phyloP scores from a whole-genome alignment of 2,797 vertebrate species.

The Bryconaethiops microstoma region DNA sequence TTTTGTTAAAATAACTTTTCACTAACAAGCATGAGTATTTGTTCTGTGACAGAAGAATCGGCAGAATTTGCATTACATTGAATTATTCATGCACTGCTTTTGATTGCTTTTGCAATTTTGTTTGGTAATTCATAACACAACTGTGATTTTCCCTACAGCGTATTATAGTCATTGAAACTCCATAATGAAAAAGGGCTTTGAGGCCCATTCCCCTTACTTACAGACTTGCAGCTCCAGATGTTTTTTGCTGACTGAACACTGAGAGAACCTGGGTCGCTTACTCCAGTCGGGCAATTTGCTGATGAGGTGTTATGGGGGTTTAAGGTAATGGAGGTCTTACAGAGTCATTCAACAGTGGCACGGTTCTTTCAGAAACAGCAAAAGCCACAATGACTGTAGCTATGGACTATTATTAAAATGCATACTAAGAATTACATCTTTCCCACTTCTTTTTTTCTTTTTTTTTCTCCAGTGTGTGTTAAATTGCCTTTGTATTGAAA shows the following conservation, averaged over 20 bases:
- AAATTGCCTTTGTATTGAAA: slow-evolving; percentile 35
- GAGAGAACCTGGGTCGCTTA: neutral
- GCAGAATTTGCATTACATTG: neutral
- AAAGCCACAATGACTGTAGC: slow-evolving; percentile 13
- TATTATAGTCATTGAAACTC: slow-evolving; percentile 38
- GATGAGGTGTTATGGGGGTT: slow-evolving; percentile 51
- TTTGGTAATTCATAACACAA: slow-evolving; percentile 47
- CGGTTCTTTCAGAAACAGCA: slow-evolving; percentile 25
- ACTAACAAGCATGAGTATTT: slow-evolving; percentile 1
- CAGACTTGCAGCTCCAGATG: slow-evolving; percentile 30
- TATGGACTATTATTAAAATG: neutral
- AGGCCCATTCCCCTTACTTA: slow-evolving; percentile 19
- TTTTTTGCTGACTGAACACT: slow-evolving; percentile 22
- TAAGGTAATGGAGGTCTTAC: slow-evolving; percentile 28
- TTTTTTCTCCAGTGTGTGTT: slow-evolving; percentile 3
- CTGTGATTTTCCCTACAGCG: slow-evolving; percentile 32
- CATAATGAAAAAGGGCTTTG: slow-evolving; percentile 31
- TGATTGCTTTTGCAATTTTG: slow-evolving; percentile 50
- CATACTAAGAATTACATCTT: neutral
- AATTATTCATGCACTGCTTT: slow-evolving; percentile 38
- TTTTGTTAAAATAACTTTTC: slow-evolving; percentile 18
- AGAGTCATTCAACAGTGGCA: slow-evolving; percentile 29
- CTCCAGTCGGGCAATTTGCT: slow-evolving; percentile 24
- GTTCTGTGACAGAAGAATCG: neutral
- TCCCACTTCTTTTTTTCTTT: neutral